Evolutionary conservation across 2,113 vertebrate genomes (phyloP), one percentile per base, ranked within the genome.

Genomic region (Scatophagus argus): DNA sequence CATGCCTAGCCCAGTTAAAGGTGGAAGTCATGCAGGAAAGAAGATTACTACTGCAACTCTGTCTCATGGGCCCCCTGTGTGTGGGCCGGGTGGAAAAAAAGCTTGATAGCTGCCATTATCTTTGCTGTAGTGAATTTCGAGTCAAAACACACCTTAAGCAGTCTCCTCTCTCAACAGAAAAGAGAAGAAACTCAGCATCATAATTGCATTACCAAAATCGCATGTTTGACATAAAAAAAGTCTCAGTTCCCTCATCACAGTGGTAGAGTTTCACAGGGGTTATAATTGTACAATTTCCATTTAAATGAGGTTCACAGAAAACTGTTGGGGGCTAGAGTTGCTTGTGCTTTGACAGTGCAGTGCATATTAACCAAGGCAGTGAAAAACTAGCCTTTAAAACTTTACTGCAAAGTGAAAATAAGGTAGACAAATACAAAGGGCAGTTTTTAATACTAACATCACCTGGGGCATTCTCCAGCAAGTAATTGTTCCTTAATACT

Each of bases 271-370:
- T 87, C 79, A 85, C 47, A 38, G 65, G 86, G 77, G 84, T 87
- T 77, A 77, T 83, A 90, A 89, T 88, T 91, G 86, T 77, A 86
- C 70, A 70, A 90, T 90, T 91, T 91, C 83, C 83, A 90, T 92
- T 91, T 83, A 89, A 91, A 92, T 90, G 81, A 91, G 86, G 38
- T 83, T 87, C 68, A 79, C 41, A 58, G 64, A 85, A 87, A 82
- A 79, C 83, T 29, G 83, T 63, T 72, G 87, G 82, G 79, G 82
- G 62, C 39, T 44, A 68, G 59, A 66, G 72, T 76, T 77, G 66
- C 83, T 73, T 75, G 21, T 79, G 75, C 49, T 72, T 81, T 82
- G 76, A 83, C 55, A 81, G 58, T 43, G 79, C 63, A 66, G 34
- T 31, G 82, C 78, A 83, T 68, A 87, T 80, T 77, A 80, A 83